Base-by-base conservation (phyloP, 2,113 vertebrate genomes). In the Oryzias javanicus region DNA sequence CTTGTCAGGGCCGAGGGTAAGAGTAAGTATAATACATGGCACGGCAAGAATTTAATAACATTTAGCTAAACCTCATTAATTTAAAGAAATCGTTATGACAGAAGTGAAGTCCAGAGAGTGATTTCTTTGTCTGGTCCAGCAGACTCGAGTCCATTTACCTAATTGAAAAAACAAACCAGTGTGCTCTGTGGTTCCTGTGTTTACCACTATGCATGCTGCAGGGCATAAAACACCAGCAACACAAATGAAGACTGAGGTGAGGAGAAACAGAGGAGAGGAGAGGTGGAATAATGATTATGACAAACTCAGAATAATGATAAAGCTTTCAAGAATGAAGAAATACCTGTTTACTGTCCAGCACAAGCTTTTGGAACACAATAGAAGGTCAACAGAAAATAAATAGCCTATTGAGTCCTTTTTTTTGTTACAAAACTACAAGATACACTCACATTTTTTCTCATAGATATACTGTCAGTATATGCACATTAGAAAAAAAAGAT, bases 81-180 rank as follows among this genome's bases (percentile, higher is more conserved):
- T 35, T 84, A 72, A 51, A 83, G 74, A 67, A 73, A 74, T 64
- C 15, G 59, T 74, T 70, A 79, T 82, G 78, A 83, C 82, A 76
- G 67, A 27, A 50, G 63, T 57, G 67, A 60, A 84, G 78, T 80
- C 60, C 62, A 63, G 49, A 76, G 76, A 84, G 75, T 76, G 55
- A 85, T 83, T 85, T 82, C 60, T 84, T 60, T 63, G 78, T 87
- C 87, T 87, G 74, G 62, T 74, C 52, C 64, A 12, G 63, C 72
- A 79, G 80, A 86, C 81, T 7, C n/a, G 14, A 74, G 71, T 82
- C 79, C 84, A 87, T 87, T 86, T 84, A 72, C 70, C 71, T 85
- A 87, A 89, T 89, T 84, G 79, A 80, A 80, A 87, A 79, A 72
- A 78, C 76, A 79, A 74, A 76, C 49, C 52, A 44, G 67, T n/a